Evolutionary conservation across 2,888 invertebrate genomes (phyloP), one percentile per base, ranked within the genome.

Genomic region (Athalia circularis): DNA sequence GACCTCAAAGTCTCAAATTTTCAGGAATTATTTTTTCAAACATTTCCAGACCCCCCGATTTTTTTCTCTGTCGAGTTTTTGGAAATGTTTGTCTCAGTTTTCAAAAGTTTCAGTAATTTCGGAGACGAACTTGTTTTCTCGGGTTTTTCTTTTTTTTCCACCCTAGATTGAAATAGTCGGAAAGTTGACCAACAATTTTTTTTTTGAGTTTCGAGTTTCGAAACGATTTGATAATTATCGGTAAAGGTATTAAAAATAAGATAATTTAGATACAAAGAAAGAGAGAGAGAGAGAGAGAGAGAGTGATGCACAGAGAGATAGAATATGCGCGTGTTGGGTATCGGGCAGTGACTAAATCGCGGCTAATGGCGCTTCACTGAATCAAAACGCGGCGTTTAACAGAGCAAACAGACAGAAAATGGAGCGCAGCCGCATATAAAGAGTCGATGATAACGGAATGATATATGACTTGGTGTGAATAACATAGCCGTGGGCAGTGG

Each of bases 381-480:
- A 88, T 88, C 88, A 88, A 87, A 86, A 82, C 83, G 78, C 78
- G 84, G 81, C 87, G 86, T 88, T 87, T 87, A 87, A 86, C 87
- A 86, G 88, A 88, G 88, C 88, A 90, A 90, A 90, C 90, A 88
- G 89, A 90, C 88, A 89, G 90, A 90, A 90, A 90, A 90, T 90
- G 89, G 89, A 89, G 89, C 89, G 88, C 90, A 86, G 88, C 89
- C 90, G 89, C 90, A 88, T 89, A 90, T 90, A 90, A 90, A 90
- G 90, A 90, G 90, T 89, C 90, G 90, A 90, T 90, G 90, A 90
- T 90, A 90, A 90, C 90, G 89, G 87, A 88, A 89, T 90, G 90
- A 90, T 90, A 90, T 90, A 90, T 89, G 90, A 88, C 88, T 87
- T 84, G 87, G 86, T 84, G 89, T 87, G 88, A 89, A 89, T 88